Evolutionary conservation across 1,140 invertebrate species (phyloP).

Genomic region (Bombus waltoni): DNA sequence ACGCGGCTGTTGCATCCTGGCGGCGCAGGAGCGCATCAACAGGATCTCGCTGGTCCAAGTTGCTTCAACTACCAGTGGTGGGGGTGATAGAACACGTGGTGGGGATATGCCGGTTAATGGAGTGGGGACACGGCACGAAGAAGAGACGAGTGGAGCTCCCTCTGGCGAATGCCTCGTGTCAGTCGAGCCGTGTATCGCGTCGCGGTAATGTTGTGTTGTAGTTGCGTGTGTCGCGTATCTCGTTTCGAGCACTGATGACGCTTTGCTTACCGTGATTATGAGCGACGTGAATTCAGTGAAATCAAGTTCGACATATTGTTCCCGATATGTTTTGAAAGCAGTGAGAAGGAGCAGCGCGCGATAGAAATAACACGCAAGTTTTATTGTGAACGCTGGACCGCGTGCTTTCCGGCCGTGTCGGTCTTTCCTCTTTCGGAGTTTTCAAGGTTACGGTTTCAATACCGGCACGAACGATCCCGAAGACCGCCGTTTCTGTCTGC

Average conservation of each 20-base stretch:
- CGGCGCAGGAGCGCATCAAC: slow-evolving; percentile 49
- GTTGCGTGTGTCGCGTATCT: slow-evolving; percentile 41
- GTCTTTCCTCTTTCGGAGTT: slow-evolving; percentile 32
- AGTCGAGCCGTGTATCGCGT: slow-evolving; percentile 79
- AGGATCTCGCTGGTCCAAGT: slow-evolving; percentile 40
- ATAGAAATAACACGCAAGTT: not conserved
- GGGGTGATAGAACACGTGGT: slow-evolving; percentile 31
- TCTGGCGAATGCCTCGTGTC: slow-evolving; percentile 71
- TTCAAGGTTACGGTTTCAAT: slow-evolving; percentile 44
- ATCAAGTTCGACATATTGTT: not conserved
- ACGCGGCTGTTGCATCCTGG: slow-evolving; percentile 60
- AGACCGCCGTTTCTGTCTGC: not conserved
- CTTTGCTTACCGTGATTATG: slow-evolving; percentile 56
- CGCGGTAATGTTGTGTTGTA: slow-evolving; percentile 69
- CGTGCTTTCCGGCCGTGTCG: slow-evolving; percentile 29
- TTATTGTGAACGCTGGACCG: not conserved
- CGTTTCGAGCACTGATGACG: slow-evolving; percentile 48
- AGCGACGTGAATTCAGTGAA: slow-evolving; percentile 46
- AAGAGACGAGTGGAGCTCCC: slow-evolving; percentile 70
- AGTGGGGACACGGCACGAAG: slow-evolving; percentile 52
- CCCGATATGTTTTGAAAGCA: not conserved
- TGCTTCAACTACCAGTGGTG: slow-evolving; percentile 28
- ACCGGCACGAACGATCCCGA: slow-evolving; percentile 35
- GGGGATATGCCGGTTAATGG: slow-evolving; percentile 43
- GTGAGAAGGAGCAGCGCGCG: not conserved